Percentiles rank a stretch among this genome's conserved stretches.
Conservation (phyloP, 2,797 vertebrate species). For the Coendou prehensilis region DNA sequence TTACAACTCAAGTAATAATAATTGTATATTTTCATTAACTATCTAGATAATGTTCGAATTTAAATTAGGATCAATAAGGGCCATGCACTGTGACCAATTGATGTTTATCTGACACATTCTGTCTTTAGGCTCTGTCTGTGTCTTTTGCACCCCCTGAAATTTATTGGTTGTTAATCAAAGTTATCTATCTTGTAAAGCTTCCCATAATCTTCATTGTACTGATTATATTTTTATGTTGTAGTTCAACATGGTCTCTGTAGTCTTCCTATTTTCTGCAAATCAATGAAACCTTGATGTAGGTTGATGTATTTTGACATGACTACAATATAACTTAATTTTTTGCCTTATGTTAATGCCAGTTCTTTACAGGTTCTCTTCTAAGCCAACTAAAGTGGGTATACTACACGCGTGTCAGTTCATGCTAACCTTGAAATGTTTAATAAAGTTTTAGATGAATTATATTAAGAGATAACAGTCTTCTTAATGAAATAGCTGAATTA, state of each 20-base stretch:
- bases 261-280: neutral
- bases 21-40: neutral
- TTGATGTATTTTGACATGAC: constrained; percentile 31
- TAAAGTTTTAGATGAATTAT: constrained; percentile 25
- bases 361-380: constrained; percentile 36
- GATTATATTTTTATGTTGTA: neutral
- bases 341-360: constrained; percentile 1
- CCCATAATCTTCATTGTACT: neutral
- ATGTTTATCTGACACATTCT: neutral
- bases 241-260: neutral
- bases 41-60: constrained; percentile 38
- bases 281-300: neutral
- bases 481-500: neutral
- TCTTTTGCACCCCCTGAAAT: neutral
- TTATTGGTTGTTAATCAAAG: constrained; percentile 40
- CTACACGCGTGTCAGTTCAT: neutral
- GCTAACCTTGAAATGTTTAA: constrained; percentile 33
- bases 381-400: neutral
- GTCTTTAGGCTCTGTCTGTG: neutral
- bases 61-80: neutral
- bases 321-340: neutral
- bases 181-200: neutral
- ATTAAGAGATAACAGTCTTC: neutral
- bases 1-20: neutral
- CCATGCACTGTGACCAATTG: neutral